Base-by-base conservation (phyloP, 1,140 invertebrate genomes). In the Drosophila santomea region DNA sequence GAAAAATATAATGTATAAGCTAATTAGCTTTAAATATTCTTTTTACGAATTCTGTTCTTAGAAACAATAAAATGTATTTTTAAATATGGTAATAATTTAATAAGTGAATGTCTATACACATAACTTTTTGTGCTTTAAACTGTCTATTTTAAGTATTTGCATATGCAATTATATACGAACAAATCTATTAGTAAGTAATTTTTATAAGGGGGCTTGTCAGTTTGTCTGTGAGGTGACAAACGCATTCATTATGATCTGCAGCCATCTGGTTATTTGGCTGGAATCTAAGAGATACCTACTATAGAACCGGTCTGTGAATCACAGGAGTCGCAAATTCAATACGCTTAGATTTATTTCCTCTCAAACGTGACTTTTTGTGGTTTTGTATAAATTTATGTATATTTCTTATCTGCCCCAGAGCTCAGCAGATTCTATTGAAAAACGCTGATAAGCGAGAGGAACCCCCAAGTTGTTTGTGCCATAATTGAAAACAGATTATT, bases 261-360 rank as follows among this genome's bases (percentile, higher is more conserved):
- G 14, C 44, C 58, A 63, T 48, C 58, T 48, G 58, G 58, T 7
- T 15, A 12, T 8, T 45, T 44, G 20, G 55, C n/a, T 57, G 8
- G 5, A 5, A 11, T 11, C 3, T 32, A 14, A 32, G 11, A 36
- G 4, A 14, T 28, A 50, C 15, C 0, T 12, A 35, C 12, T 12
- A 10, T 2, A 11, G 35, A 41, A 67, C 63, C 44, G 12, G 63
- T 67, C 63, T 64, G 36, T 64, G 63, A 50, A 41, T 67, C 63
- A 50, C 44, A 23, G 2, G 4, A n/a, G 25, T 10, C 4, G 2
- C 14, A 4, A 35, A 45, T 44, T 45, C n/a, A 5, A 14, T n/a
- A 20, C 25, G n/a, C 20, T 14, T 15, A 32, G 63, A 47, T 56
- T 32, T 38, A n/a, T 55, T 45, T 32, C 4, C 10, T 32, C 41